Percentiles rank a stretch among this genome's conserved stretches.
Conservation (phyloP, 2,113 vertebrate genomes). For the Lycaon pictus region DNA sequence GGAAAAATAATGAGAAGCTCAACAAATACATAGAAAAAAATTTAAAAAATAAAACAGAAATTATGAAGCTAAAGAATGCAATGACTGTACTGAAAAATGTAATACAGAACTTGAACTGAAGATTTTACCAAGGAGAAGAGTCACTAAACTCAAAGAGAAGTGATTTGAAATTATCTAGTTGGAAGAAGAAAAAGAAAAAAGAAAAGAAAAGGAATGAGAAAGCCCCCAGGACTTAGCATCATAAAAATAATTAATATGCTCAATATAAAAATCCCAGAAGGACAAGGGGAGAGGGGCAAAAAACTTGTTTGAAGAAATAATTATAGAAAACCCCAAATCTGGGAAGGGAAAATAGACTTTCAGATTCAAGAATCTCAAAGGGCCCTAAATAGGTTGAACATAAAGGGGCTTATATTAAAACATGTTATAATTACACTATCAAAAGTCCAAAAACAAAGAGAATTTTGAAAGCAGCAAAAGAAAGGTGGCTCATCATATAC, state of each 20-base stretch:
- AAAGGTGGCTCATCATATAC: not conserved
- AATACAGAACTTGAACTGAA: not conserved
- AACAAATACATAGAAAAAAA: not conserved
- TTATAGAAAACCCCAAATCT: not conserved
- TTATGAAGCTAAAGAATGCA: not conserved
- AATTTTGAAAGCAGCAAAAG: not conserved
- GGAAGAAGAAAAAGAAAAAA: not conserved
- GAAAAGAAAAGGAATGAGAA: not conserved
- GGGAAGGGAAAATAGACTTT: not conserved
- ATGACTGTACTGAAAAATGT: not conserved
- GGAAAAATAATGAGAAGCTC: not conserved
- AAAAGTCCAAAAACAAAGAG: not conserved
- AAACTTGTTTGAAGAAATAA: not conserved
- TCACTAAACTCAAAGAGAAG: not conserved
- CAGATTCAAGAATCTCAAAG: not conserved
- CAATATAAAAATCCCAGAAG: not conserved
- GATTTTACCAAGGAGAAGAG: not conserved
- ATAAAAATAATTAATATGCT: not conserved
- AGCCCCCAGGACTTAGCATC: not conserved
- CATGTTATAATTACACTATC: not conserved
- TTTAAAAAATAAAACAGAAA: not conserved
- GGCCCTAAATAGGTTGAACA: not conserved
- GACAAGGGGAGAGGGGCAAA: not conserved
- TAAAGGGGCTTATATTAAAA: not conserved
- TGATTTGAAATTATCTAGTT: not conserved